Evolutionary conservation across 2,113 vertebrate genomes (phyloP), one percentile per base, ranked within the genome.

Genomic region (Chrysemys picta): DNA sequence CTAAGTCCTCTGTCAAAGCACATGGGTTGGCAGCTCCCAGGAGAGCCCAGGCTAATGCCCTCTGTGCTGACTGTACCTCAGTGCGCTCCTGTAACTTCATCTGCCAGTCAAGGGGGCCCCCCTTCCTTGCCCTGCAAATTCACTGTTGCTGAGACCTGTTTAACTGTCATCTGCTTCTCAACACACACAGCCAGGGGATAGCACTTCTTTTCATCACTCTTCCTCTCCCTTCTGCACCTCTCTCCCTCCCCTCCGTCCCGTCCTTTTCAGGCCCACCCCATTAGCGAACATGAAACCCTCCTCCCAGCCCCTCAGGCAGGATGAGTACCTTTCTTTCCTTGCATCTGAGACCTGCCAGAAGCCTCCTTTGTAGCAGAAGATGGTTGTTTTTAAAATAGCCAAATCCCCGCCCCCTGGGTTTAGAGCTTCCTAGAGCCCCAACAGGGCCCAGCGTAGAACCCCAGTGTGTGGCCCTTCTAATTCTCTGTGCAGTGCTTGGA

Each of bases 291-390:
- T 94, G 95, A 97, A 97, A 97, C 47, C 94, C 80, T 96, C 94
- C 84, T 96, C 98, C 91, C 92, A 88, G 91, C 94, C 97, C 94
- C 80, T 95, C 57, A 79, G 95, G 93, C 76, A 95, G 93, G 97
- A 97, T 98, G 97, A 98, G 98, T 97, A 98, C 93, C 93, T 89
- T 93, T 95, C 50, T 92, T 83, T 94, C 96, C 47, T 95, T 92
- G 92, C 82, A 35, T 90, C 42, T 93, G 49, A 52, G 24, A 10
- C 14, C 69, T 75, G n/a, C n/a, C 35, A 42, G 69, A 75, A 42
- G 19, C n/a, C 38, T 38, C 69, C 35, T 75, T 75, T 5, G n/a
- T 10, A n/a, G 21, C n/a, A 75, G 38, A 75, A 22, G n/a, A 10
- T 42, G 53, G 53, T 54, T 10, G 5, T 22, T 75, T n/a, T 35